These are phyloP conservation scores for Spisula subtruncata DNA, from an alignment of 2,888 invertebrate species.

Conservation along the genomic window DNA sequence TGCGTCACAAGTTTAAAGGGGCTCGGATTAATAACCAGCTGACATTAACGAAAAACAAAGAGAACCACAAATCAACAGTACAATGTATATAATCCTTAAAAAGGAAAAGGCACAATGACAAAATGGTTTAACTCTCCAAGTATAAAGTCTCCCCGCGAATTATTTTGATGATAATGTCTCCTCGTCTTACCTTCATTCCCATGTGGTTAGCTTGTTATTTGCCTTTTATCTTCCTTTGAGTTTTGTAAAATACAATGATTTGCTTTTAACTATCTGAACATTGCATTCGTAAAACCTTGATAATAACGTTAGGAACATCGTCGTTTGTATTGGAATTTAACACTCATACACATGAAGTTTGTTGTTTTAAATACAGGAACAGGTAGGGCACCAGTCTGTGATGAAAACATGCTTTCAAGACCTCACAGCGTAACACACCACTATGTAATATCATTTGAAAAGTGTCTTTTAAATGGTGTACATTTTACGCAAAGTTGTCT, in stretches of 20 bases:
- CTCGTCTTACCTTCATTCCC: neutral
- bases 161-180: neutral
- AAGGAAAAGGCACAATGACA: too few relatives aligned
- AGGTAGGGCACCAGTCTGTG: neutral
- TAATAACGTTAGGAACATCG: neutral
- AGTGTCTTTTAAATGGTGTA: neutral
- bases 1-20: too few relatives aligned
- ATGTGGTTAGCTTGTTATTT: neutral
- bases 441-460: neutral
- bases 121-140: too few relatives aligned
- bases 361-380: neutral
- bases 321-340: neutral
- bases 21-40: too few relatives aligned
- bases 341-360: neutral
- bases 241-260: neutral
- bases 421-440: neutral
- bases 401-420: neutral
- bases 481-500: neutral
- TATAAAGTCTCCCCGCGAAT: neutral
- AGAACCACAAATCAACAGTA: too few relatives aligned
- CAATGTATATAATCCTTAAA: too few relatives aligned
- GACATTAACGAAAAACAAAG: too few relatives aligned
- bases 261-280: conserved; percentile 8
- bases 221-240: neutral
- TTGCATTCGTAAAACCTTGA: neutral